Base-by-base conservation (phyloP, 2,797 vertebrate genomes). In the Centroberyx gerrardi region DNA sequence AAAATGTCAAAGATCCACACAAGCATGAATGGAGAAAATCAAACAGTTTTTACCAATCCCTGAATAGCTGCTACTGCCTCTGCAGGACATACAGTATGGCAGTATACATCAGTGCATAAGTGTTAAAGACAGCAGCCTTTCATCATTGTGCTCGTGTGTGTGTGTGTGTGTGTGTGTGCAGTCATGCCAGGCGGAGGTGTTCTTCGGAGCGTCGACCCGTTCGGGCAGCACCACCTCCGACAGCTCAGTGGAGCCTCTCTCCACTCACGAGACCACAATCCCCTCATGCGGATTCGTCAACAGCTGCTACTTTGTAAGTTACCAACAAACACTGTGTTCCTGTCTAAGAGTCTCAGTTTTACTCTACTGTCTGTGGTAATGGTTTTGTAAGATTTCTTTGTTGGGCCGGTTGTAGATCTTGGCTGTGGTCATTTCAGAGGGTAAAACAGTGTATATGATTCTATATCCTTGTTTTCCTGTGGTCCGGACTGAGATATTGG, bases 261-360 rank as follows among this genome's bases (percentile, higher is more conserved):
- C 89, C 36, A 68, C 86, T 54, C 91, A 89, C 0, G 93, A 94
- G 51, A 77, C 85, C 54, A 79, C 78, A 2, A 70, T 95, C 58
- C 87, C 94, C 78, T 92, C 93, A 62, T 95, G 95, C 75, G 95
- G 95, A 79, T 96, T 96, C 44, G 94, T 96, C 85, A 96, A 96
- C 92, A 95, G 94, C 90, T 95, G 94, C 88, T 95, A 95, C 84
- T 95, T 94, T 73, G 95, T 96, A 79, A 93, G 94, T 92, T 62
- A 56, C 29, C 8, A 3, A n/a, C 22, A 0, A 5, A 0, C 0
- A 3, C 6, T 5, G 15, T 40, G 31, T 14, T 44, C 9, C 13
- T 44, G 13, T 44, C 40, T 9, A 18, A 10, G 5, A 4, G 15
- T 31, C 8, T 59, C 3, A 40, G 33, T 56, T 46, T 33, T 33